Conservation (phyloP, 2,888 invertebrate species). For the Scaeva pyrastri region DNA sequence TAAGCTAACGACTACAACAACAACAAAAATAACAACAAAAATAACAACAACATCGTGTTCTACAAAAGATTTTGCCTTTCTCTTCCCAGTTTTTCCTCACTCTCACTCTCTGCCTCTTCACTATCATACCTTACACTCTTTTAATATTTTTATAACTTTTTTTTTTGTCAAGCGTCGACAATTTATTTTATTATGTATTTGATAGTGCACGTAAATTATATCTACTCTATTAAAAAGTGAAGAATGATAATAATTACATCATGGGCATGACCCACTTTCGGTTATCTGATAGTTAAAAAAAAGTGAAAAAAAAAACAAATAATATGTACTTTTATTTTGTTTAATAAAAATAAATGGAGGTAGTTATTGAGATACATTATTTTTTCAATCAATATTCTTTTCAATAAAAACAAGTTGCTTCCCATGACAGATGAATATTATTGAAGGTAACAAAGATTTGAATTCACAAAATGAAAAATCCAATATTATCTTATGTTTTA, state of each 20-base stretch:
- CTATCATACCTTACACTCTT: not conserved
- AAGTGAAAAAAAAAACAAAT: not conserved
- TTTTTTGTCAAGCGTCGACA: conserved; percentile 14
- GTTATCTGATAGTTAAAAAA: conserved; percentile 10
- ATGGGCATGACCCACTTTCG: conserved; percentile 33
- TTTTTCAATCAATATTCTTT: conserved; percentile 4
- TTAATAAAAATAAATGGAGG: not conserved
- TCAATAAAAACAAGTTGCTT: conserved; percentile 45
- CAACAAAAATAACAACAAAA: too few relatives aligned
- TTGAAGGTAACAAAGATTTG: conserved; percentile 43
- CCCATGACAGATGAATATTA: conserved; percentile 44
- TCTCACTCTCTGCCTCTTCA: not conserved
- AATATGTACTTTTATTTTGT: not conserved
- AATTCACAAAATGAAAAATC: conserved; percentile 27
- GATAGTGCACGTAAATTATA: conserved; percentile 34
- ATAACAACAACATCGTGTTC: conserved; percentile 33
- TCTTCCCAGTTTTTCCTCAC: too few relatives aligned
- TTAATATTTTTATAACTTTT: not conserved
- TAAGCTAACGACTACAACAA: conserved; percentile 43
- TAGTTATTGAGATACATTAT: not conserved
- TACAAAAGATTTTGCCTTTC: conserved; percentile 17
- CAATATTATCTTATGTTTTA: conserved; percentile 51
- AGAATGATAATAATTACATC: conserved; percentile 36
- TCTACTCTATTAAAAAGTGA: conserved; percentile 7
- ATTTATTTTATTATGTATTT: conserved; percentile 38